Conservation (phyloP, 2,797 vertebrate species). For the Eospalax fontanierii region DNA sequence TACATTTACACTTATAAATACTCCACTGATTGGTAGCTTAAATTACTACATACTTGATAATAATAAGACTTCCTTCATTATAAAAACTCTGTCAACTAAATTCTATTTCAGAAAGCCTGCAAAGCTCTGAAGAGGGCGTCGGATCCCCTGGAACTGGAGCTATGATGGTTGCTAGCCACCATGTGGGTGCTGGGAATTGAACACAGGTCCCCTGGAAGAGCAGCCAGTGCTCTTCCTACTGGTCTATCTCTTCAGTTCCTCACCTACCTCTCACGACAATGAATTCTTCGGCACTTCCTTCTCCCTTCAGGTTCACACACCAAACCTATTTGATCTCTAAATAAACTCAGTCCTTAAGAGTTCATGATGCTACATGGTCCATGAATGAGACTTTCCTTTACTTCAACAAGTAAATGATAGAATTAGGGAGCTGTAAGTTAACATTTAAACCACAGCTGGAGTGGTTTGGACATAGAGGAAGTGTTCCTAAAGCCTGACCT, state of each 20-base stretch:
- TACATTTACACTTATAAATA: conserved; percentile 3
- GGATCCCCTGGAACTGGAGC: too few species aligned
- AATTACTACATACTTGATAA: neutral
- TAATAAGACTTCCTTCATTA: neutral
- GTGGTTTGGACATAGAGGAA: too few species aligned
- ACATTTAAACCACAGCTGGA: neutral
- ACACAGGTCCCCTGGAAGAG: too few species aligned
- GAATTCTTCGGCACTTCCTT: neutral
- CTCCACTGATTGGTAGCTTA: conserved; percentile 7
- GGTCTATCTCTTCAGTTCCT: too few species aligned
- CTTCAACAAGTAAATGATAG: neutral
- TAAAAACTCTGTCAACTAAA: neutral
- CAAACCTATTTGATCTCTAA: neutral
- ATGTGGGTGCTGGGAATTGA: too few species aligned
- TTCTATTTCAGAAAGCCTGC: neutral
- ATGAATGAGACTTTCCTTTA: neutral
- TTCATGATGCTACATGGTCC: neutral
- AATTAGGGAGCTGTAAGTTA: neutral
- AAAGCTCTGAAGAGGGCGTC: too few species aligned
- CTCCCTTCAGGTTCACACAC: neutral
- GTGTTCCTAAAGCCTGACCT: neutral
- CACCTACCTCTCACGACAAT: neutral
- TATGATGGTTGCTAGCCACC: too few species aligned
- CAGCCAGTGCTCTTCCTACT: neutral
- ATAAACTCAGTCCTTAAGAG: neutral